These are phyloP conservation scores for Caretta caretta DNA, from an alignment of 2,113 vertebrate genomes.

Conservation along the genomic window DNA sequence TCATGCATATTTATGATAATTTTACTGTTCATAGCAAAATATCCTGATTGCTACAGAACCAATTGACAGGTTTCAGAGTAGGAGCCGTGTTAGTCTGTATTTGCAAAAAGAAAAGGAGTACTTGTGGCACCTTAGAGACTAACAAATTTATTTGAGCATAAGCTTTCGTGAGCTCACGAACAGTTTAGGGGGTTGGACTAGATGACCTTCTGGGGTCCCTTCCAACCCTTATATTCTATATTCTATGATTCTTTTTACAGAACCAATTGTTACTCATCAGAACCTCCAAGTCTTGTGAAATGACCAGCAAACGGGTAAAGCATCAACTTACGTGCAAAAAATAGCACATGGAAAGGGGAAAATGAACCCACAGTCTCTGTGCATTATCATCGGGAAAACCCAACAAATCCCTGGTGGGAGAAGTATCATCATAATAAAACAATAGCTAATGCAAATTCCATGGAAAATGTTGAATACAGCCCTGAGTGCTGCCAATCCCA, in stretches of 20 bases:
- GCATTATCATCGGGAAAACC: background rate
- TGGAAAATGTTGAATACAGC: fast-evolving
- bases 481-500: background rate
- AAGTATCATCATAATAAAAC: background rate
- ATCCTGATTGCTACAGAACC: background rate
- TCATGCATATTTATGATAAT: conserved; percentile 31
- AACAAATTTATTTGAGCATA: too few species aligned
- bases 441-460: background rate
- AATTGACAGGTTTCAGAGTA: background rate
- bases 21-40: conserved; percentile 1
- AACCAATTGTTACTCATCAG: background rate
- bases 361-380: background rate
- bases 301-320: background rate
- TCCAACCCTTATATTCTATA: too few species aligned
- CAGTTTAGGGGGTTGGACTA: too few species aligned
- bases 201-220: too few species aligned
- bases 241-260: background rate
- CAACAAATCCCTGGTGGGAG: background rate
- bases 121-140: too few species aligned
- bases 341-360: background rate
- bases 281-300: background rate
- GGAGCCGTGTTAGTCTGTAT: too few species aligned
- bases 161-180: too few species aligned
- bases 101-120: too few species aligned
- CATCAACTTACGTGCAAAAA: background rate